A percentile compares a stretch with the other conserved stretches of the same genome.
Conservation (phyloP, 2,888 invertebrate genomes). For the Platynereis dumerilii region DNA sequence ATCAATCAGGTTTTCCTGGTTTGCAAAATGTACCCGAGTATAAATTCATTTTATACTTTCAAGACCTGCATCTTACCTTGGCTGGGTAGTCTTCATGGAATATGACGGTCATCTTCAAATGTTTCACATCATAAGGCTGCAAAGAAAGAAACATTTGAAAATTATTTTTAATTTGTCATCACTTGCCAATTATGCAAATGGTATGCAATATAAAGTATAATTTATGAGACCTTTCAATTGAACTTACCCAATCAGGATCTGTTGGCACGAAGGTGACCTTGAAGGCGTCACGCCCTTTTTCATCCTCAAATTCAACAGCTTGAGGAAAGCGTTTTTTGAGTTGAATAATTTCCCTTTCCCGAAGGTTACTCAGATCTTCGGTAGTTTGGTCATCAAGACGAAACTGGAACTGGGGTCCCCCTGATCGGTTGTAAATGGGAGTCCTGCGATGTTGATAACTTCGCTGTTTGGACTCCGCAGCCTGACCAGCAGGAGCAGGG, state of each 20-base stretch:
- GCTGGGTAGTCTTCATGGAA: neutral
- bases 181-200: too few species aligned
- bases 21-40: too few species aligned
- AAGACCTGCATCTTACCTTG: too few species aligned
- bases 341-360: neutral
- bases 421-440: neutral
- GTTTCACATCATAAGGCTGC: constrained; percentile 1
- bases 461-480: too few species aligned
- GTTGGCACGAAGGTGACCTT: constrained; percentile 45
- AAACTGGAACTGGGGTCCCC: neutral
- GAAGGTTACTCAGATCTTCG: neutral
- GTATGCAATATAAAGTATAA: too few species aligned
- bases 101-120: constrained; percentile 1
- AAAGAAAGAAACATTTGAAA: neutral
- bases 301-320: neutral
- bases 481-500: neutral
- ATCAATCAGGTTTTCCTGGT: too few species aligned
- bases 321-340: neutral
- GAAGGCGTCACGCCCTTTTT: neutral
- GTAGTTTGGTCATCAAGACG: neutral
- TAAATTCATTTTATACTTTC: too few species aligned
- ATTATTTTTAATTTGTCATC: too few species aligned
- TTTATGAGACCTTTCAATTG: too few species aligned
- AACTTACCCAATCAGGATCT: constrained; percentile 60
- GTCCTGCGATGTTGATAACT: neutral